Base-by-base conservation (phyloP, 2,797 vertebrate species). In the Crypturellus tataupa region DNA sequence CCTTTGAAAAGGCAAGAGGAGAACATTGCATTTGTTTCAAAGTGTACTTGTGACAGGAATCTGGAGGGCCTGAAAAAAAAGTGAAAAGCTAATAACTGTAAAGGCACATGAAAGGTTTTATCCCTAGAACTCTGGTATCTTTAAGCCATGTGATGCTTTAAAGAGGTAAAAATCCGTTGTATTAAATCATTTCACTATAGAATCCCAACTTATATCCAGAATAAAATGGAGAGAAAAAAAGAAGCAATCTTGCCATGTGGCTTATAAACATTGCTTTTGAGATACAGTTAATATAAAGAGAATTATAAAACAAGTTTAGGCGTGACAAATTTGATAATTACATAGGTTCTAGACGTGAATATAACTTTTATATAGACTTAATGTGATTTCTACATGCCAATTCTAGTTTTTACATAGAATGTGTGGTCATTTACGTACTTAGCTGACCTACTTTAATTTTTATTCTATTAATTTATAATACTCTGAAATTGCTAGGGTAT, bases 381-480 rank as follows among this genome's bases (percentile, higher is more conserved):
- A 71, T 0, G 1, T 88, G 69, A 85, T 85, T 68, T 80, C n/a
- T 7, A 23, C 24, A 17, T 46, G 24, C 19, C 71, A 7, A 23
- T 62, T 87, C 27, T 49, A 29, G 79, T 79, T 20, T 81, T 13
- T 47, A 35, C 31, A 47, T 11, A 33, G 56, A 72, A 76, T 64
- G 68, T 59, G 10, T 47, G 92, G 33, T n/a, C 47, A 25, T 33
- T 92, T 77, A 65, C 62, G 80, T 55, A 71, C n/a, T 87, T 6
- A 12, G 37, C 9, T 94, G 39, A 51, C 6, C 14, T 25, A 33
- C 65, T 73, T 27, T 90, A 80, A 67, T 71, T 93, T 85, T 71
- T 69, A 12, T 46, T 72, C 62, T 75, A 37, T 95, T 91, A 90
- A 25, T 95, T 87, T 90, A 78, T 63, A 51, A 69, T 55, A 10